Evolutionary conservation across 1,140 invertebrate species (phyloP).

Genomic region (Drosophila funebris): DNA sequence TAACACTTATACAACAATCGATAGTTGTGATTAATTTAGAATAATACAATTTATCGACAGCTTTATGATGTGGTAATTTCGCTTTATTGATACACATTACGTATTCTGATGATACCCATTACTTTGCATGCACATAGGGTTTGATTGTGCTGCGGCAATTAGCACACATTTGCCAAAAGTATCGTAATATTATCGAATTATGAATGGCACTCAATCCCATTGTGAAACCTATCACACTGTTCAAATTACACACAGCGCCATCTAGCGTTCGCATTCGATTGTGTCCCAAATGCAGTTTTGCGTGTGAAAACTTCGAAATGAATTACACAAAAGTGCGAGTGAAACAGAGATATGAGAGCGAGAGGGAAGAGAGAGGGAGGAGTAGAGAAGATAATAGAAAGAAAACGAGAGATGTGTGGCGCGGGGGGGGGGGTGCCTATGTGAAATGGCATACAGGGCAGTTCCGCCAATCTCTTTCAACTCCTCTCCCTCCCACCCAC

Average conservation of each 20-base stretch:
- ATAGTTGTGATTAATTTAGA: no score
- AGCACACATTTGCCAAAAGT: conserved; percentile 1
- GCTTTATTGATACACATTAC: no score
- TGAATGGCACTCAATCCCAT: not conserved
- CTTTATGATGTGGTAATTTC: no score
- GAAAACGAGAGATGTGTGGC: not conserved
- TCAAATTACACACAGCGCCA: conserved; percentile 21
- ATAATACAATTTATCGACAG: no score
- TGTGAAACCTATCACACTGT: conserved; percentile 6
- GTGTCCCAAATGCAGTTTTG: conserved; percentile 43
- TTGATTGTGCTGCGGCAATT: no score
- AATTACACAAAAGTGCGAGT: conserved; percentile 37
- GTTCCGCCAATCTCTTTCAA: not conserved
- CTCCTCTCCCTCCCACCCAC: not conserved
- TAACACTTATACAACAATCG: no score
- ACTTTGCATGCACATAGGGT: no score
- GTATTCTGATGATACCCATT: no score
- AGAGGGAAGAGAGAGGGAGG: not conserved
- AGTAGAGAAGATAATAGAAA: not conserved
- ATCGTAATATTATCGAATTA: not conserved
- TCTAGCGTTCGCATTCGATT: conserved; percentile 30
- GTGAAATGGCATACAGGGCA: conserved; percentile 4
- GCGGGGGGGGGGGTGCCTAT: not conserved
- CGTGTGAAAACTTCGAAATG: conserved; percentile 53
- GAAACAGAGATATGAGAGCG: not conserved